phyloP scores from a whole-genome alignment of 23 tunicate genomes.

The Aplidium turbinatum region DNA sequence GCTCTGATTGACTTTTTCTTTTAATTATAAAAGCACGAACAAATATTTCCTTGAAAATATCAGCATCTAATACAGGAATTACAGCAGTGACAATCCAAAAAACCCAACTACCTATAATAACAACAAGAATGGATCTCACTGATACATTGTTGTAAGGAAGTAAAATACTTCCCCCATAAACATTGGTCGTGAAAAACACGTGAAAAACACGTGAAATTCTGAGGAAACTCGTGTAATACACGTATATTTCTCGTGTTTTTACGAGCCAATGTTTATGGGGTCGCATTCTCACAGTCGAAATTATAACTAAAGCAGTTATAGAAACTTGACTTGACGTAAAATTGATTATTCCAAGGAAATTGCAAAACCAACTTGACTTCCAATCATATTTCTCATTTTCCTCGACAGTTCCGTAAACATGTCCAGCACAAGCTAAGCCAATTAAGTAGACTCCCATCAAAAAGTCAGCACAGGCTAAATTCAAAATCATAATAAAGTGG shows the following conservation, averaged over 20 bases:
- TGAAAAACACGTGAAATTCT: no score
- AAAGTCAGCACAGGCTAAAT: constrained; percentile 18
- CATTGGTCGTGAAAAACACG: no score
- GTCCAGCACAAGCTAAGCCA: not conserved
- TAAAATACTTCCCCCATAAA: not conserved
- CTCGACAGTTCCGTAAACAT: not conserved
- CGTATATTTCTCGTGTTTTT: no score
- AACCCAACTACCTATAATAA: not conserved
- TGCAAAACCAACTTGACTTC: not conserved
- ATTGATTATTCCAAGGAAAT: constrained; percentile 5
- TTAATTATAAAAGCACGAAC: not conserved
- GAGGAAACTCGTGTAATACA: no score
- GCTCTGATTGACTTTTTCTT: not conserved
- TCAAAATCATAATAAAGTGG: constrained; percentile 1
- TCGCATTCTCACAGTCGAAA: constrained; percentile 1
- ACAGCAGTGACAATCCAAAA: not conserved
- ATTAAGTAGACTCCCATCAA: constrained; percentile 13
- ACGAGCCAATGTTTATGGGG: no score
- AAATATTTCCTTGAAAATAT: not conserved
- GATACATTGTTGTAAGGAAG: not conserved
- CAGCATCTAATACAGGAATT: not conserved
- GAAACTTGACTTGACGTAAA: constrained; percentile 27
- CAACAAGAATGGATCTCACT: not conserved
- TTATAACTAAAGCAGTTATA: constrained; percentile 12
- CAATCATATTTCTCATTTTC: not conserved